Base-by-base conservation (phyloP, 1,140 invertebrate genomes). In the Caenorhabditis tropicalis region DNA sequence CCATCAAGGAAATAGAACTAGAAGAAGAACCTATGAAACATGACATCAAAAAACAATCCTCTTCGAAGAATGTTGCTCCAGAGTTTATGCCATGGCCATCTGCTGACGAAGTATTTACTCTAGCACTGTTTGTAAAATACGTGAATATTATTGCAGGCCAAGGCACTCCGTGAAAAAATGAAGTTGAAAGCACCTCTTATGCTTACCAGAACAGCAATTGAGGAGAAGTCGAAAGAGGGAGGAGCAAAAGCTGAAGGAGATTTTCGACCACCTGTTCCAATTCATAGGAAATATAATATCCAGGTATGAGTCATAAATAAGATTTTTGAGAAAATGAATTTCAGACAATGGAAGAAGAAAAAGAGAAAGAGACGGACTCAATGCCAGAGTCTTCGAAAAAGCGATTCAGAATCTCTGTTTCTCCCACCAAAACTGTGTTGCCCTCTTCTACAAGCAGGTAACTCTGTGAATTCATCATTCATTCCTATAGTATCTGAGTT, bases 31-130 rank as follows among this genome's bases (percentile, higher is more conserved):
- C 43, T 31, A 10, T 16, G 24, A 36, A 1, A 80, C 15, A 2
- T 29, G 49, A 80, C 6, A 10, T 4, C n/a, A 81, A 56, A 36
- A 56, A 53, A 53, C 79, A 6, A 19, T 53, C 16, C 21, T 79
- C 65, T 46, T 80, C 84, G 4, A 74, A 51, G 21, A 48, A 65
- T 48, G 80, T 79, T 16, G 33, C 49, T 16, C 83, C 84, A 3
- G 83, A 85, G 0, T 87, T 87, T 46, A 86, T 87, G 65, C 86
- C 86, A 4, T 87, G 86, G 86, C 86, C 86, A 2, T 86, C 86
- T 9, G 81, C 87, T 24, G 86, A 87, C 27, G 86, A 87, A 51
- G 85, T 85, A 27, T 36, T 10, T 74, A 24, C 2, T 46, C 56
- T 19, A 19, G 27, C 21, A 65, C 27, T 6, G 36, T 21, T 19